phyloP scores from a whole-genome alignment of 1,140 invertebrate species.

The Myzus persicae region DNA sequence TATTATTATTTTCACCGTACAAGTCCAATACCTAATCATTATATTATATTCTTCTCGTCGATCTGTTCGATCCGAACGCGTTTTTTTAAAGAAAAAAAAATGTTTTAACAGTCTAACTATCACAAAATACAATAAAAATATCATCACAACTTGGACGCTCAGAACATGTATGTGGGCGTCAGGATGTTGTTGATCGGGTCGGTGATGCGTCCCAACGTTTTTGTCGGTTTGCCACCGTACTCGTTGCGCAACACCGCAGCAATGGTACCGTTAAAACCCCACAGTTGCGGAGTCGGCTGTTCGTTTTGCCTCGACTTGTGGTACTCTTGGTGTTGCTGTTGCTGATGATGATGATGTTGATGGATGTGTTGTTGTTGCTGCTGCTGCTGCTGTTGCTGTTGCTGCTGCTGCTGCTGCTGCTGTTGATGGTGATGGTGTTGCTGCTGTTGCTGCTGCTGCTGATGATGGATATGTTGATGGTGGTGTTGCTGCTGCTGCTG shows the following conservation, averaged over 20 bases:
- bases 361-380: constrained; percentile 42
- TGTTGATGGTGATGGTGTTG: constrained; percentile 24
- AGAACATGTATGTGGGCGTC: constrained; percentile 55
- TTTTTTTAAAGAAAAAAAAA: neutral
- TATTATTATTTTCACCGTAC: neutral
- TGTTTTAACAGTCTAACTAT: neutral
- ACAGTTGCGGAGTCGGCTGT: neutral
- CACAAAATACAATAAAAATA: constrained; percentile 27
- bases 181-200: constrained; percentile 57
- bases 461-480: neutral
- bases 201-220: constrained; percentile 50
- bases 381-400: constrained; percentile 17
- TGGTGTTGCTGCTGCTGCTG: neutral
- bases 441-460: neutral
- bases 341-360: constrained; percentile 34
- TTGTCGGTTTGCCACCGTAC: constrained; percentile 43
- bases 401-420: neutral
- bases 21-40: neutral
- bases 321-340: constrained; percentile 32
- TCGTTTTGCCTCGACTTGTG: constrained; percentile 28
- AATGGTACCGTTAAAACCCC: constrained; percentile 55
- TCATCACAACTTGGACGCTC: neutral
- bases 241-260: constrained; percentile 51
- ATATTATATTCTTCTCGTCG: neutral
- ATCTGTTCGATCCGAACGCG: neutral